Conservation (phyloP, 1,140 invertebrate species). For the silkworm (Bombyx mori) region ASM3026992v2 NC_085111.1:10291001-10291500, state of each 20-base stretch:
- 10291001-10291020: too few species aligned
- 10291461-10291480: not conserved
- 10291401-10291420: slow-evolving; percentile 6
- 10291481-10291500: not conserved
- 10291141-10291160: not conserved
- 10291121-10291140: too few species aligned
- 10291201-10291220: slow-evolving; percentile 38
- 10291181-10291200: slow-evolving; percentile 27
- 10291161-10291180: slow-evolving; percentile 10
- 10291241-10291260: slow-evolving; percentile 32
- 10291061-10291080: too few species aligned
- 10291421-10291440: slow-evolving; percentile 6
- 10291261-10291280: slow-evolving; percentile 34
- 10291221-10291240: slow-evolving; percentile 24
- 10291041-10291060: too few species aligned
- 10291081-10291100: too few species aligned
- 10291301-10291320: slow-evolving; percentile 38
- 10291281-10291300: slow-evolving; percentile 26
- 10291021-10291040: too few species aligned
- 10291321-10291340: slow-evolving; percentile 39
- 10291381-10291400: slow-evolving; percentile 19
- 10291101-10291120: too few species aligned
- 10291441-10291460: not conserved
- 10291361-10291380: slow-evolving; percentile 31
- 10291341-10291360: slow-evolving; percentile 40